phyloP scores from a whole-genome alignment of 2,888 invertebrate genomes.

The Acleris emargana region DNA sequence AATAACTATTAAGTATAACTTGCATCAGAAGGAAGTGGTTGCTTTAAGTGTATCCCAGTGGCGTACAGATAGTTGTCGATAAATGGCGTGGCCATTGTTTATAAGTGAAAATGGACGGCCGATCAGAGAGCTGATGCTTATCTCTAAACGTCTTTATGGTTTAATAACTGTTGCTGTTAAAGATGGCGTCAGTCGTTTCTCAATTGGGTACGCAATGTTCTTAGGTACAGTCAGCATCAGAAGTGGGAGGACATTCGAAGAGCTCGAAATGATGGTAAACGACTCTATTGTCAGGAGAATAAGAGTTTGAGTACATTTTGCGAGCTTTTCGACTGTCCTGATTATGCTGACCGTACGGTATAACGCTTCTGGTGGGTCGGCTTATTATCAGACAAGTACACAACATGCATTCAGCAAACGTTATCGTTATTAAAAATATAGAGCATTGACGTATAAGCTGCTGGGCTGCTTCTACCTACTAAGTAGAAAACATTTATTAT shows the following conservation, averaged over 20 bases:
- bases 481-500: background rate
- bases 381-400: background rate
- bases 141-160: slow-evolving; percentile 28
- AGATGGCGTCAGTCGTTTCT: slow-evolving; percentile 18
- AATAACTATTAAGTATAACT: background rate
- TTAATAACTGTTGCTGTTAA: slow-evolving; percentile 15
- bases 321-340: no score
- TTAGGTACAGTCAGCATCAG: no score
- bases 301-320: no score
- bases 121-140: slow-evolving; percentile 23
- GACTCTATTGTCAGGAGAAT: no score
- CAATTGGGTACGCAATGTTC: slow-evolving; percentile 12
- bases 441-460: no score
- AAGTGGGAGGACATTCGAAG: no score
- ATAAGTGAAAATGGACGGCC: slow-evolving; percentile 24
- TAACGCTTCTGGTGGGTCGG: background rate
- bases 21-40: slow-evolving; percentile 10
- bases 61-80: slow-evolving; percentile 23
- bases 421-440: no score
- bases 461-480: background rate
- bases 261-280: no score
- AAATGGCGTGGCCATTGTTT: slow-evolving; percentile 25
- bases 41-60: slow-evolving; percentile 22
- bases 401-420: background rate
- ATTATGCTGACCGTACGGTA: background rate